These are phyloP conservation scores for Xanthorhoe spadicearia DNA, from an alignment of 2,888 invertebrate species.

Conservation along the genomic window DNA sequence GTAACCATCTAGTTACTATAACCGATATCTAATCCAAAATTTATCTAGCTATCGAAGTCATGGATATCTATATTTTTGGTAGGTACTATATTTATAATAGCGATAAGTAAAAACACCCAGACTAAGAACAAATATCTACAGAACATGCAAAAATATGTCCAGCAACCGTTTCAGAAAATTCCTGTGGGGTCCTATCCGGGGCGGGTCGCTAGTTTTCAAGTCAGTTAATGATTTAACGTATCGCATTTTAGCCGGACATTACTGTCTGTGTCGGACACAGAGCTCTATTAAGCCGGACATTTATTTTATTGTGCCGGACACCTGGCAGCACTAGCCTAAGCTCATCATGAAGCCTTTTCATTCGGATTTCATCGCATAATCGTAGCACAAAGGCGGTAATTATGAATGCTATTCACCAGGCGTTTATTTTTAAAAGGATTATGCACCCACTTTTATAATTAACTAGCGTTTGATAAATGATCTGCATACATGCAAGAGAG, in stretches of 20 bases:
- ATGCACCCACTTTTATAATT: slow-evolving; percentile 7
- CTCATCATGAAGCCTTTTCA: slow-evolving; percentile 3
- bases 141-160: too few relatives aligned
- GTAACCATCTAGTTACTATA: too few relatives aligned
- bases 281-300: not conserved
- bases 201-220: too few relatives aligned
- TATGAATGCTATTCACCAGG: slow-evolving; percentile 21
- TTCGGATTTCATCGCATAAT: slow-evolving; percentile 8
- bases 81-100: too few relatives aligned
- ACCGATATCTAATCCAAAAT: too few relatives aligned
- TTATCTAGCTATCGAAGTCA: too few relatives aligned
- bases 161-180: too few relatives aligned
- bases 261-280: not conserved
- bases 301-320: not conserved
- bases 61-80: too few relatives aligned
- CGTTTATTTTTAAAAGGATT: slow-evolving; percentile 22
- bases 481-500: slow-evolving; percentile 20
- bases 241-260: not conserved
- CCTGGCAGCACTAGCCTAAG: not conserved
- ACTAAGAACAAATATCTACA: too few relatives aligned
- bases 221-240: too few relatives aligned
- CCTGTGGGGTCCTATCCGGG: too few relatives aligned
- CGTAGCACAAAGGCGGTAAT: slow-evolving; percentile 14
- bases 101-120: too few relatives aligned
- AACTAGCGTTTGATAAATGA: slow-evolving; percentile 29